phyloP scores from a whole-genome alignment of 2,888 invertebrate genomes.

The Argyra leucocephala region DNA sequence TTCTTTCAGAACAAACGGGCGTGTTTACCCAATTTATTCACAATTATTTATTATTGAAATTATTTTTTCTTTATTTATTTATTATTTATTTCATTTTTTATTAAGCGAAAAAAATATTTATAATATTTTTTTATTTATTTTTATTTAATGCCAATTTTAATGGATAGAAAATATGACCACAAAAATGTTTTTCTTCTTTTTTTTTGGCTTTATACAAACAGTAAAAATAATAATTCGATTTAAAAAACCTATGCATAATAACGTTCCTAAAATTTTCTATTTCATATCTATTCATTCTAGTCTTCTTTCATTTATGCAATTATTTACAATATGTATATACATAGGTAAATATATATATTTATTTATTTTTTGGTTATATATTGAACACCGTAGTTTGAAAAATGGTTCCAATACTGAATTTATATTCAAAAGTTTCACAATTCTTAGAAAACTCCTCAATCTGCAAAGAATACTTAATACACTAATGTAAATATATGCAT shows the following conservation, averaged over 20 bases:
- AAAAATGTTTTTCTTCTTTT: slow-evolving; percentile 1
- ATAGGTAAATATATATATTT: background rate
- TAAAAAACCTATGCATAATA: slow-evolving; percentile 6
- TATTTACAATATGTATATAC: background rate
- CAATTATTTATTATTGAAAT: no score
- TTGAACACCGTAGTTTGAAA: background rate
- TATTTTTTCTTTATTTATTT: background rate
- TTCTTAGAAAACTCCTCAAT: slow-evolving; percentile 6
- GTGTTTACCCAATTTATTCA: no score
- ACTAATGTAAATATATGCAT: background rate
- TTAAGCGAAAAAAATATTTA: background rate
- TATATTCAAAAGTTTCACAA: slow-evolving; percentile 4
- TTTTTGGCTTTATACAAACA: background rate
- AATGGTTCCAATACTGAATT: background rate
- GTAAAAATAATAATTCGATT: background rate
- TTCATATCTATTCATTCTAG: background rate
- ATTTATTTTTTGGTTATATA: background rate
- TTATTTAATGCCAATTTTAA: background rate
- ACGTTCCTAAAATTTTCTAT: background rate
- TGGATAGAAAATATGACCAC: background rate
- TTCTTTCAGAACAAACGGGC: no score
- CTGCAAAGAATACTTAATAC: background rate
- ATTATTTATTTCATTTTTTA: background rate
- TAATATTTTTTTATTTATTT: background rate
- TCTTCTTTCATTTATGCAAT: background rate